Conservation (phyloP, 2,888 invertebrate genomes). For the Syrista parreyssii region DNA sequence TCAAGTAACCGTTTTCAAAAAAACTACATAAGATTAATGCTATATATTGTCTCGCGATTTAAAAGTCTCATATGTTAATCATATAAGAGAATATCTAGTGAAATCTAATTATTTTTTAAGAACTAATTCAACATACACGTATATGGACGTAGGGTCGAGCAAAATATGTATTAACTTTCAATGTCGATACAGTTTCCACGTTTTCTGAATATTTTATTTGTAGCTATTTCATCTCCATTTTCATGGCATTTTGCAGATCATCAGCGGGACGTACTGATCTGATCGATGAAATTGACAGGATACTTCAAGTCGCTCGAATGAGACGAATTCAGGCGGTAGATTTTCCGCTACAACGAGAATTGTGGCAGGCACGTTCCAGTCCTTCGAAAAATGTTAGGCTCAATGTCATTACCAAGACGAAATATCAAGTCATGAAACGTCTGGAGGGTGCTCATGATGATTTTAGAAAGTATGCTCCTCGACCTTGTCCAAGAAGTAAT, state of each 20-base stretch:
- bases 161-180: too few relatives aligned
- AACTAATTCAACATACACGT: not conserved
- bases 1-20: not conserved
- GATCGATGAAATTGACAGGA: not conserved
- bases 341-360: not conserved
- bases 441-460: not conserved
- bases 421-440: not conserved
- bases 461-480: not conserved
- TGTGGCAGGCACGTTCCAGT: not conserved
- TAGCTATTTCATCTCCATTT: not conserved
- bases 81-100: not conserved
- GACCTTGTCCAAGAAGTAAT: not conserved
- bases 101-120: not conserved
- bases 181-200: not conserved
- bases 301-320: not conserved
- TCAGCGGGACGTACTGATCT: not conserved
- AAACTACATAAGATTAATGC: not conserved
- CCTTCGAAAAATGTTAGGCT: not conserved
- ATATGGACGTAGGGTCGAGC: too few relatives aligned
- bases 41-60: not conserved
- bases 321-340: not conserved
- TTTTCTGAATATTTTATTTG: not conserved
- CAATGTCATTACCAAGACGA: not conserved
- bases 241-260: not conserved
- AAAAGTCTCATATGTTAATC: too few relatives aligned